Conservation (phyloP, 2,888 invertebrate species). For the Minunthozetes semirufus region DNA sequence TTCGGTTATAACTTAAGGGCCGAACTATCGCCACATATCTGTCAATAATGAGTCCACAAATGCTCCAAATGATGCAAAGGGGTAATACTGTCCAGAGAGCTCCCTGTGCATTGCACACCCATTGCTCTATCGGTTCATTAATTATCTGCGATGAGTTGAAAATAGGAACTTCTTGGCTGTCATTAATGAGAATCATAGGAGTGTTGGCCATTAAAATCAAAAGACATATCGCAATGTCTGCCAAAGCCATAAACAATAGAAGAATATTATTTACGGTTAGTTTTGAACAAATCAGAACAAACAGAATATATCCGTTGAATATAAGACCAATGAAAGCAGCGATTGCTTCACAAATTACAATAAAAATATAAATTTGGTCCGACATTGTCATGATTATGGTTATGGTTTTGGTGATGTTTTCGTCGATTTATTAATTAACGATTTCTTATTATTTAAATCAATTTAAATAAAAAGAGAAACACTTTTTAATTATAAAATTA, state of each 20-base stretch:
- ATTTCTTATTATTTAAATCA: no score
- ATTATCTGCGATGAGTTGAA: neutral
- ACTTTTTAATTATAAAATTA: no score
- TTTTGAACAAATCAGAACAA: constrained; percentile 58
- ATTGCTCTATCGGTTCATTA: neutral
- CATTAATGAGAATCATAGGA: neutral
- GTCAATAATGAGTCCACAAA: constrained; percentile 62
- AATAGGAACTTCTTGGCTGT: neutral
- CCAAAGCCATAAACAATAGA: constrained; percentile 64
- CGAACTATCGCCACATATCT: constrained; percentile 71
- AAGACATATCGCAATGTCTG: constrained; percentile 61
- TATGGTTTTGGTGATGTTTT: no score
- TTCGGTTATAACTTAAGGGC: constrained; percentile 68
- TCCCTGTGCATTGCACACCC: constrained; percentile 39
- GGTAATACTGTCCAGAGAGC: constrained; percentile 58
- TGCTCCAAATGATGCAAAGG: constrained; percentile 69
- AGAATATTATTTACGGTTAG: constrained; percentile 59
- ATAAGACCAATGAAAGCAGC: constrained; percentile 57
- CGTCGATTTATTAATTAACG: no score
- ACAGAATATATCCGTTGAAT: constrained; percentile 66
- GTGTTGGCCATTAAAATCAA: constrained; percentile 52
- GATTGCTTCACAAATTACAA: constrained; percentile 25
- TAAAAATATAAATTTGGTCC: neutral
- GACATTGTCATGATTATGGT: neutral
- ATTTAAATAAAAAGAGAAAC: no score